Evolutionary conservation across 1,140 invertebrate species (phyloP).

Genomic region (Condylostylus longicornis): DNA sequence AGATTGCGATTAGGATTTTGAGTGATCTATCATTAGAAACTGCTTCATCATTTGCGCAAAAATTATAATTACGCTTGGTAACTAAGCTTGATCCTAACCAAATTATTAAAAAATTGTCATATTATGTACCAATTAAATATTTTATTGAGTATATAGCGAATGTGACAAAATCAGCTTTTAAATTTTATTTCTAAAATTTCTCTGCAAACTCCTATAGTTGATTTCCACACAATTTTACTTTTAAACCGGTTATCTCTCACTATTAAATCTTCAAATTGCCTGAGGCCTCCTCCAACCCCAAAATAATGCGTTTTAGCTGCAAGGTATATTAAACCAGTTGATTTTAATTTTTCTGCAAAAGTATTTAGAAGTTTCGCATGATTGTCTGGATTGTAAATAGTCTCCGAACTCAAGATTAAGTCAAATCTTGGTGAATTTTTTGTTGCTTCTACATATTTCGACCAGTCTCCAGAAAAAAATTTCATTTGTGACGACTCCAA

Average conservation of each 20-base stretch:
- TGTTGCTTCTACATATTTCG: conserved; percentile 39
- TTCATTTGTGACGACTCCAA: too few relatives aligned
- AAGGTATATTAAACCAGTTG: conserved; percentile 48
- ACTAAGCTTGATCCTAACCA: too few relatives aligned
- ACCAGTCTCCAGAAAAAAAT: conserved; percentile 75
- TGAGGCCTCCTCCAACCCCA: conserved; percentile 70
- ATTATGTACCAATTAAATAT: too few relatives aligned
- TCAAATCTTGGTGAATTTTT: conserved; percentile 48
- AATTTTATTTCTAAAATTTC: conserved; percentile 39
- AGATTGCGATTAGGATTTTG: too few relatives aligned
- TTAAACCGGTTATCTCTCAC: conserved; percentile 38
- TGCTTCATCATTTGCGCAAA: too few relatives aligned
- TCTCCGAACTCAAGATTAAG: conserved; percentile 75
- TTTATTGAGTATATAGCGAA: not conserved
- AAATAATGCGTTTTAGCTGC: conserved; percentile 81
- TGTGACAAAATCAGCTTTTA: not conserved
- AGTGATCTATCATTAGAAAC: too few relatives aligned
- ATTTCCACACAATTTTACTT: conserved; percentile 41
- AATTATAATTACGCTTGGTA: too few relatives aligned
- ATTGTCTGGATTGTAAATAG: conserved; percentile 73
- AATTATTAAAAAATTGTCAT: too few relatives aligned
- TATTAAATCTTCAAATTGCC: conserved; percentile 52
- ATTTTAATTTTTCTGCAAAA: conserved; percentile 49
- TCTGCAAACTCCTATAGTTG: conserved; percentile 38
- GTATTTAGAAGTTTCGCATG: conserved; percentile 57